Conservation (phyloP, 2,113 vertebrate genomes). For the Rutilus rutilus region DNA sequence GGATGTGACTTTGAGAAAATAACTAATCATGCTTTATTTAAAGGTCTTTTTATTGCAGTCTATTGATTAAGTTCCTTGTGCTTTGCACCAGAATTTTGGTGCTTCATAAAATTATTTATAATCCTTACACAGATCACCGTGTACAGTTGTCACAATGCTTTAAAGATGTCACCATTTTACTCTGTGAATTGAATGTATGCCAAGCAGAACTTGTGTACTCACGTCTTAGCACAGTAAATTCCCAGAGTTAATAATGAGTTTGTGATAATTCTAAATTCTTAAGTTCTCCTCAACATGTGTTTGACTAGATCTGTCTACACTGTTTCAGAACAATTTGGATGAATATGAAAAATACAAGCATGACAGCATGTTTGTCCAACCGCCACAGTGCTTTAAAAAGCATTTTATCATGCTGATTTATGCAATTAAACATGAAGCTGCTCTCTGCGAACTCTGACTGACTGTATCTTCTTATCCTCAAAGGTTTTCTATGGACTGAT, state of each 20-base stretch:
- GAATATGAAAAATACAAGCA: conserved; percentile 70
- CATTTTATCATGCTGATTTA: conserved; percentile 81
- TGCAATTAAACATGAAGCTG: conserved; percentile 83
- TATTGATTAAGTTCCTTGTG: neutral
- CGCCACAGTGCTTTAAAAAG: conserved; percentile 72
- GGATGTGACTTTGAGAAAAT: neutral
- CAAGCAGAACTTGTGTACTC: neutral
- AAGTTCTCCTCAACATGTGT: conserved; percentile 51
- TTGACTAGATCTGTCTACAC: conserved; percentile 69
- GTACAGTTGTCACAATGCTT: neutral
- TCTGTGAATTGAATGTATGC: neutral
- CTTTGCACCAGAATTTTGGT: neutral
- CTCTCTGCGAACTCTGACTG: conserved; percentile 72
- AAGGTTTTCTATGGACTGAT: conserved; percentile 77
- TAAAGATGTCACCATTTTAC: neutral
- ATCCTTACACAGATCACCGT: neutral
- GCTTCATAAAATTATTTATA: neutral
- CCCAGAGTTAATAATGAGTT: neutral
- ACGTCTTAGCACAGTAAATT: neutral
- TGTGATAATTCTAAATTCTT: neutral
- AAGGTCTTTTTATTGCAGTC: neutral
- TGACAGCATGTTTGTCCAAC: conserved; percentile 70
- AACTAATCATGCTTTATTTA: neutral
- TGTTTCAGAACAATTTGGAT: conserved; percentile 62
- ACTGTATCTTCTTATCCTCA: conserved; percentile 82